Evolutionary conservation across 2,888 invertebrate species (phyloP), one percentile per base, ranked within the genome.

Genomic region (Drosophila aldrichi): DNA sequence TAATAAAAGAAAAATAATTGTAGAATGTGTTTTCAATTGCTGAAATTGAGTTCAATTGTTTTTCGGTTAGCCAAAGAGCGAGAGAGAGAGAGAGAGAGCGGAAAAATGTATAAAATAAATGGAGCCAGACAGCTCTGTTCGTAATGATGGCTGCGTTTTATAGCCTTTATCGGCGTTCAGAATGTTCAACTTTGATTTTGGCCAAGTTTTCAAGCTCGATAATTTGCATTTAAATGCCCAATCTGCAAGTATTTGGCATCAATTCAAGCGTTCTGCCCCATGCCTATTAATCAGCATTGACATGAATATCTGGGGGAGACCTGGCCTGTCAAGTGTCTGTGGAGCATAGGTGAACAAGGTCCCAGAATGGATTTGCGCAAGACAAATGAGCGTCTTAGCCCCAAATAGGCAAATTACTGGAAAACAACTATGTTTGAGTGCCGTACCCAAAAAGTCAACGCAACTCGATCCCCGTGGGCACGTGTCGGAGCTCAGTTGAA

Each of bases 311-410:
- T 63, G 9, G 32, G 25, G 43, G 41, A 44, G 46, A 14, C 34
- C 8, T 29, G 29, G 51, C 46, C 55, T 49, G 46, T 55, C 65
- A 66, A 66, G 66, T 65, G 48, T 40, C 44, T 74, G 51, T 40
- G 44, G 63, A 58, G 65, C 56, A 60, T 68, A 70, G 60, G 80
- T 78, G 81, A 86, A 81, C 83, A 80, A 69, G 68, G 64, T 58
- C 69, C 70, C 77, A 36, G 68, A 72, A 43, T 48, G 58, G 76
- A 75, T 74, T 74, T 78, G 38, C 66, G 48, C 32, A 78, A 72
- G 76, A 78, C 82, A 84, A 84, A 84, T 79, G 74, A 79, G 76
- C 58, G 56, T 63, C 81, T 82, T 76, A 87, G 81, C 70, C 66
- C 68, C 49, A 67, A 84, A 84, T 87, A 74, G 81, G 69, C 76